Evolutionary conservation across 2,113 vertebrate species (phyloP).

Genomic region (Kryptolebias marmoratus): DNA sequence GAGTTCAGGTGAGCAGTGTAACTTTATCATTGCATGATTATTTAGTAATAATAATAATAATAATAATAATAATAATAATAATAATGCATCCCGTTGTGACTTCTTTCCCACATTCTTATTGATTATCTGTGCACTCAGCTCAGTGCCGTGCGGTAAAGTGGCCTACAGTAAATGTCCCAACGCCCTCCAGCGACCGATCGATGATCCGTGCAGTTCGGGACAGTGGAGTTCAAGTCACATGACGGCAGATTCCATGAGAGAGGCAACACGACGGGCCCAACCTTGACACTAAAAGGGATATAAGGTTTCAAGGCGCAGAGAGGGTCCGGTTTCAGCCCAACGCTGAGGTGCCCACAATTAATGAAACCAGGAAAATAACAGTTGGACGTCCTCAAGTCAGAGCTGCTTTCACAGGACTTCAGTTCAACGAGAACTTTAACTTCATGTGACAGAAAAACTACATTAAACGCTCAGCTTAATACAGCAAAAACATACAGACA

Average conservation of each 20-base stretch:
- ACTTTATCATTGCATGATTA: no score
- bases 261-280: constrained; percentile 63
- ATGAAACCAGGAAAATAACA: constrained; percentile 62
- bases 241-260: constrained; percentile 71
- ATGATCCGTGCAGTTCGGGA: constrained; percentile 65
- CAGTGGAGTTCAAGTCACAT: constrained; percentile 57
- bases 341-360: constrained; percentile 68
- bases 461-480: no score
- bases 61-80: constrained; percentile 20
- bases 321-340: constrained; percentile 70
- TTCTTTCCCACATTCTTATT: constrained; percentile 52
- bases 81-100: constrained; percentile 21
- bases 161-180: constrained; percentile 60
- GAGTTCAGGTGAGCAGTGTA: no score
- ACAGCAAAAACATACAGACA: not conserved
- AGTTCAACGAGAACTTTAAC: not conserved
- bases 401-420: not conserved
- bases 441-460: no score
- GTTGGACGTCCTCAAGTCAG: constrained; percentile 2
- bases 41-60: constrained; percentile 10
- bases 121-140: constrained; percentile 37
- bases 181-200: constrained; percentile 60
- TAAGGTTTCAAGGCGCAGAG: constrained; percentile 73
- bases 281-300: constrained; percentile 77
- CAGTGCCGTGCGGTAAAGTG: constrained; percentile 34